These are phyloP conservation scores for Mesopsocus fuscifrons DNA, from an alignment of 2,888 invertebrate genomes.

Conservation along the genomic window DNA sequence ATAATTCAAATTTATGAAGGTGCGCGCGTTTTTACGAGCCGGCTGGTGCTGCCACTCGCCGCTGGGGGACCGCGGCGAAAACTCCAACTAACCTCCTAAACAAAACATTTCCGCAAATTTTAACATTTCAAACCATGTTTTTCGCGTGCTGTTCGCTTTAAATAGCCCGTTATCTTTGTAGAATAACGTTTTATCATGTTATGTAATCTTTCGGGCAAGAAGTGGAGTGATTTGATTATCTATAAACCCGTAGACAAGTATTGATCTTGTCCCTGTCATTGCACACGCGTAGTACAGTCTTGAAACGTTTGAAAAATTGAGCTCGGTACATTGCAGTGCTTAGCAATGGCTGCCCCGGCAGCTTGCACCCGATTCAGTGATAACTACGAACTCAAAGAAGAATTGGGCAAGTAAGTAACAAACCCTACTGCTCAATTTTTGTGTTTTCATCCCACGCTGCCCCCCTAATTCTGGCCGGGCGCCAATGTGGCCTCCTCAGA, in stretches of 20 bases:
- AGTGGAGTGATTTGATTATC: not conserved
- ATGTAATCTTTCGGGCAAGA: not conserved
- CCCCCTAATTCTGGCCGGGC: not conserved
- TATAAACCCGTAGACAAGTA: not conserved
- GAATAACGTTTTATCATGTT: not conserved
- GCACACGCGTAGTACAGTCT: slow-evolving; percentile 7
- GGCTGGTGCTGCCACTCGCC: slow-evolving; percentile 5
- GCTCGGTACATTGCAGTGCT: slow-evolving; percentile 9
- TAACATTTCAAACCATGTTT: not conserved
- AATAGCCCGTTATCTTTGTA: too few species aligned
- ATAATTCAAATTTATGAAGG: not conserved
- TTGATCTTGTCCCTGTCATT: slow-evolving; percentile 1
- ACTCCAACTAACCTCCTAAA: not conserved
- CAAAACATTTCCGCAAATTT: slow-evolving; percentile 4
- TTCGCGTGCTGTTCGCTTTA: too few species aligned
- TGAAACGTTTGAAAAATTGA: too few species aligned
- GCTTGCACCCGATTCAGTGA: slow-evolving; percentile 96
- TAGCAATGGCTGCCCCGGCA: slow-evolving; percentile 68
- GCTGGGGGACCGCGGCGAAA: not conserved
- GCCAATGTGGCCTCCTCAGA: not conserved
- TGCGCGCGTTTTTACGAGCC: not conserved
- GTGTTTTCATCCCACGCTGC: slow-evolving; percentile 2
- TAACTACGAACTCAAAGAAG: slow-evolving; percentile 99
- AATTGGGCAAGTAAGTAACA: slow-evolving; percentile 91
- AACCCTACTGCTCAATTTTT: slow-evolving; percentile 3